phyloP scores from a whole-genome alignment of 2,113 vertebrate species.

The Acinonyx jubatus region DNA sequence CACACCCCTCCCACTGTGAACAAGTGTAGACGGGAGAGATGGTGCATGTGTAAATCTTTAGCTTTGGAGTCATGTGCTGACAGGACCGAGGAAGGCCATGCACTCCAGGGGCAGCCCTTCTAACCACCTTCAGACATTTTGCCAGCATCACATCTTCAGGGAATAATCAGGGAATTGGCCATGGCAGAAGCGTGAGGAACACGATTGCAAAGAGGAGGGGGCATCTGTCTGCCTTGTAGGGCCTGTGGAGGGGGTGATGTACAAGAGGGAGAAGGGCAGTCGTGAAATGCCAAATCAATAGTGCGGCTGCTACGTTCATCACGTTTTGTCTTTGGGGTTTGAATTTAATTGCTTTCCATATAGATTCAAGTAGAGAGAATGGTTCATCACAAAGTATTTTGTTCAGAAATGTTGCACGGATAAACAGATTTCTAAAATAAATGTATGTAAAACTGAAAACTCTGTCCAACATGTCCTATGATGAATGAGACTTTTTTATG shows the following conservation, averaged over 20 bases:
- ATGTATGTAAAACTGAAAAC: constrained; percentile 75
- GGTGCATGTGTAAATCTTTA: background rate
- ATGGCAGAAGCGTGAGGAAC: background rate
- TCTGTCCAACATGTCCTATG: constrained; percentile 66
- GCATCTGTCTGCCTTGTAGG: background rate
- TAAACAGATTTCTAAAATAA: constrained; percentile 83
- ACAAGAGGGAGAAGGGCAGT: background rate
- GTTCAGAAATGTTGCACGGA: constrained; percentile 77
- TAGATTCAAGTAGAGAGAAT: constrained; percentile 65
- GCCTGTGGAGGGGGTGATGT: background rate
- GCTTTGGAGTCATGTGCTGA: background rate
- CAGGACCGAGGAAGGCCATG: background rate
- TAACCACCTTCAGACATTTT: background rate
- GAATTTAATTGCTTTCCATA: constrained; percentile 50
- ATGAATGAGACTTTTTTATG: constrained; percentile 77
- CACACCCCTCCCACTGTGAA: background rate
- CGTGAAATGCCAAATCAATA: constrained; percentile 44
- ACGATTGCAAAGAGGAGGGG: background rate
- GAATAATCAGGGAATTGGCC: background rate
- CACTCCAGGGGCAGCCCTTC: background rate
- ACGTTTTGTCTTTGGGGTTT: constrained; percentile 55
- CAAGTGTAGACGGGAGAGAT: background rate
- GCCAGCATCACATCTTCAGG: background rate
- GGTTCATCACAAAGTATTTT: constrained; percentile 73
- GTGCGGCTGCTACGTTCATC: background rate